These are phyloP conservation scores for Melieria picta DNA, from an alignment of 2,888 invertebrate genomes.

Conservation along the genomic window DNA sequence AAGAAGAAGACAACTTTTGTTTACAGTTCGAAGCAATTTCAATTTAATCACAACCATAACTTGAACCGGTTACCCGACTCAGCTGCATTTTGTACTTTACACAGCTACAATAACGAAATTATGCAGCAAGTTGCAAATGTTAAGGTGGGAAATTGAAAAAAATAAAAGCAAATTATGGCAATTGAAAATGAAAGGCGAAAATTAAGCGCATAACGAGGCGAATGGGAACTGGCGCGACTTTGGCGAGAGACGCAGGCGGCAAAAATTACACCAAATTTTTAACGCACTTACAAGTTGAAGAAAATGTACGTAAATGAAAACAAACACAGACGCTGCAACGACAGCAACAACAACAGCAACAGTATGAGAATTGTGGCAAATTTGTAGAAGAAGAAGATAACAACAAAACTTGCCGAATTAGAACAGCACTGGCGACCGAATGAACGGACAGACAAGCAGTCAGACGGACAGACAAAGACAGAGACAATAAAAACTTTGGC, in stretches of 20 bases:
- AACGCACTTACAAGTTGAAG: conserved; percentile 26
- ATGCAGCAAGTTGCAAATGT: conserved; percentile 20
- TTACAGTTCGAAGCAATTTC: no score
- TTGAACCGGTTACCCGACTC: no score
- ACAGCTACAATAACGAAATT: conserved; percentile 4
- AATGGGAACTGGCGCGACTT: conserved; percentile 19
- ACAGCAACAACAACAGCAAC: not conserved
- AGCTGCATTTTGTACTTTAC: no score
- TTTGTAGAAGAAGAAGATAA: not conserved
- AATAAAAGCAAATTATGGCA: conserved; percentile 60
- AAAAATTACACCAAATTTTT: conserved; percentile 34
- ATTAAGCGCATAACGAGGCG: conserved; percentile 56
- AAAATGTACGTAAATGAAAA: conserved; percentile 30
- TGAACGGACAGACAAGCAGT: conserved; percentile 21
- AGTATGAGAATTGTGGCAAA: not conserved
- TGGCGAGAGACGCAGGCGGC: conserved; percentile 20
- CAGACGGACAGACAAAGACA: conserved; percentile 19
- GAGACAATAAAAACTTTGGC: conserved; percentile 35
- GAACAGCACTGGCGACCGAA: conserved; percentile 9
- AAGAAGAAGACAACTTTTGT: no score
- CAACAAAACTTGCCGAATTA: not conserved
- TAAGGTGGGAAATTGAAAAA: conserved; percentile 50
- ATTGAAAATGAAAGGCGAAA: conserved; percentile 62
- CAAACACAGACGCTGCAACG: not conserved
- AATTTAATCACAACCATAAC: no score